Conservation (phyloP, 1,140 invertebrate genomes). For the Aphis craccivora region DNA sequence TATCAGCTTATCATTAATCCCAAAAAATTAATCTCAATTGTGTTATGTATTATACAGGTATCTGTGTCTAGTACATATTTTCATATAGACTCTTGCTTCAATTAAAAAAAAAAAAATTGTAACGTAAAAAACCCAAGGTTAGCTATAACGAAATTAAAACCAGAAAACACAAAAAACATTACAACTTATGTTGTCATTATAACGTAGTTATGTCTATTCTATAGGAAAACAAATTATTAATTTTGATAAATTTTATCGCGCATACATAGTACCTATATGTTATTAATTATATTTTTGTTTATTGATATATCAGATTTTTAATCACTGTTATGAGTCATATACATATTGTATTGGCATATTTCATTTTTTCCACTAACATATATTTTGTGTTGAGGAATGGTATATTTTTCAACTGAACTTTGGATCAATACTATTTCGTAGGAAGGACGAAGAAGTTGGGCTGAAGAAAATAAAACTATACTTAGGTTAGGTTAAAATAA, state of each 20-base stretch:
- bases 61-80: not conserved
- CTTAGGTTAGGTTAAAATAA: no score
- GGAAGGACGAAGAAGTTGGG: not conserved
- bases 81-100: not conserved
- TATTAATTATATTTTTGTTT: not conserved
- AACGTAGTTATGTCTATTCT: not conserved
- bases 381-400: no score
- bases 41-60: not conserved
- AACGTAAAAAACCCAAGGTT: not conserved
- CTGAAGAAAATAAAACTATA: conserved; percentile 9
- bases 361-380: not conserved
- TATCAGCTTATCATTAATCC: not conserved
- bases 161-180: not conserved
- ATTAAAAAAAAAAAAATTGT: not conserved
- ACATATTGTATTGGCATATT: not conserved
- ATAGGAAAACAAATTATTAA: not conserved
- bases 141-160: not conserved
- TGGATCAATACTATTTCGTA: not conserved
- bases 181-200: not conserved
- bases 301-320: not conserved
- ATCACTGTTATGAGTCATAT: no score
- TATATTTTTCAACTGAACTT: not conserved
- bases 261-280: not conserved
- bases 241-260: not conserved
- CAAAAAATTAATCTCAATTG: not conserved